Evolutionary conservation across 2,113 vertebrate species (phyloP).

Genomic region (Pheucticus melanocephalus): DNA sequence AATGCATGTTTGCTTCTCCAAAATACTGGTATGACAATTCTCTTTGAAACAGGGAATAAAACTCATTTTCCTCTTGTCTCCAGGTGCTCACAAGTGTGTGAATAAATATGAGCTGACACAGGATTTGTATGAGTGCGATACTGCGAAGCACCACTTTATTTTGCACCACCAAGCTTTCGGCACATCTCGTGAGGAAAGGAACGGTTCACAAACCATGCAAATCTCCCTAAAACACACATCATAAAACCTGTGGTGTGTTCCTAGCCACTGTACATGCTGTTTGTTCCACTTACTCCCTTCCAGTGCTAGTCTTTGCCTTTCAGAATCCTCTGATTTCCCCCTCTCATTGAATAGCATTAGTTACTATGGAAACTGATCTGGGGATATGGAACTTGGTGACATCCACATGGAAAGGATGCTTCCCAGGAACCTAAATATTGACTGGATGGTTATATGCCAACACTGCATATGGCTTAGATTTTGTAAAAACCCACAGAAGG

Average conservation of each 20-base stretch:
- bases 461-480: background rate
- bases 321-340: background rate
- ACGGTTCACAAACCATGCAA: background rate
- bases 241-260: background rate
- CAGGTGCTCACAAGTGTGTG: background rate
- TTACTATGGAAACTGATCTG: conserved; percentile 52
- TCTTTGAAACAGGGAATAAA: background rate
- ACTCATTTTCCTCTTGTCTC: background rate
- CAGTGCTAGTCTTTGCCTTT: background rate
- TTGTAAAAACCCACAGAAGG: background rate
- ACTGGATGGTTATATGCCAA: background rate
- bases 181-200: background rate
- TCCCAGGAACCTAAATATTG: background rate
- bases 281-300: background rate
- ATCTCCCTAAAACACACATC: background rate
- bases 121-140: background rate
- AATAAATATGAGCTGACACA: background rate
- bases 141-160: background rate
- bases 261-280: background rate
- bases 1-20: background rate
- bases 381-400: background rate
- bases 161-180: background rate
- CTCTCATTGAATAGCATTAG: background rate
- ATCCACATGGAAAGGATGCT: background rate
- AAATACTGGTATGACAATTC: background rate